Percentiles rank a stretch among this genome's conserved stretches.
Conservation (phyloP, 2,888 invertebrate genomes). For the Macrosoma leucophasiata region DNA sequence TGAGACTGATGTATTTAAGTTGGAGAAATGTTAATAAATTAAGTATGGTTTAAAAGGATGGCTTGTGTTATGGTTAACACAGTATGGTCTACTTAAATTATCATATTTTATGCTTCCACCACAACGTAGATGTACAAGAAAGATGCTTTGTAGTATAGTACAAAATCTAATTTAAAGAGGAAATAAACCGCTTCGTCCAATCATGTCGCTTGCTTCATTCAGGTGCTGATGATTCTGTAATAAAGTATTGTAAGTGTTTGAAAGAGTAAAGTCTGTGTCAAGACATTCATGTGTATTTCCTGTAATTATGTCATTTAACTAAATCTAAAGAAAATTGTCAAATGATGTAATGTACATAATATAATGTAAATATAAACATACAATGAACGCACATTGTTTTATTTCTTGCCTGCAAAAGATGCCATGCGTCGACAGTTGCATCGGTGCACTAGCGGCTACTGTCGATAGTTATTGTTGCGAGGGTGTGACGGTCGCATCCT, state of each 20-base stretch:
- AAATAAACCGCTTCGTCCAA: constrained; percentile 53
- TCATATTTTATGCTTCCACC: too few species aligned
- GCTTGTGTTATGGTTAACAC: too few species aligned
- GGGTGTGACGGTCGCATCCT: too few species aligned
- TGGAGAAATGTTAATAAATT: constrained; percentile 33
- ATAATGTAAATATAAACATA: constrained; percentile 64
- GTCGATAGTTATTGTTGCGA: too few species aligned
- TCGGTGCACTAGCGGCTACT: too few species aligned
- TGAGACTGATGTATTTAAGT: constrained; percentile 64
- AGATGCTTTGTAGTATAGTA: constrained; percentile 35
- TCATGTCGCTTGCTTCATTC: constrained; percentile 50
- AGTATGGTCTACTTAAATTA: too few species aligned
- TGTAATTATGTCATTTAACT: constrained; percentile 10
- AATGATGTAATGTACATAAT: constrained; percentile 62
- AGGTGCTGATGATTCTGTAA: constrained; percentile 41
- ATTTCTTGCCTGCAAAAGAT: constrained; percentile 19
- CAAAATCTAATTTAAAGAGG: constrained; percentile 36
- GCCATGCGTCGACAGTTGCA: too few species aligned
- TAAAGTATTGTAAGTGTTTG: constrained; percentile 17
- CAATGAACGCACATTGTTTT: constrained; percentile 28
- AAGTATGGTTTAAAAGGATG: too few species aligned
- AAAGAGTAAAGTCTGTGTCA: constrained; percentile 9
- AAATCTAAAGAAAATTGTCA: constrained; percentile 31
- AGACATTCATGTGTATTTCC: constrained; percentile 11
- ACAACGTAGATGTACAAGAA: constrained; percentile 25